A percentile compares a stretch with the other conserved stretches of the same genome.
Evolutionary conservation across 2,888 invertebrate genomes (phyloP).

Genomic region (Clivina fossor): DNA sequence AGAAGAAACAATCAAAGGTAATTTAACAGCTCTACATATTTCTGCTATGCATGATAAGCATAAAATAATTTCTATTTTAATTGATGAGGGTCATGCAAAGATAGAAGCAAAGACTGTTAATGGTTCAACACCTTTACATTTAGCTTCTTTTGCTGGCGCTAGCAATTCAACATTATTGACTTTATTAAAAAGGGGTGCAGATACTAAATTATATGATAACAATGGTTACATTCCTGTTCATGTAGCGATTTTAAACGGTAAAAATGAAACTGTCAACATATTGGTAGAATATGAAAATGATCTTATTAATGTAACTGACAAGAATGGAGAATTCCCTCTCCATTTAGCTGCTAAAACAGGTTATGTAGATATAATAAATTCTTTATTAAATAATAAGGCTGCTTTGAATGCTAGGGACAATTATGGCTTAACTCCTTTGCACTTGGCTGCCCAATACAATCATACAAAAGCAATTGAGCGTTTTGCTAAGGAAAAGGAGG

Average conservation of each 20-base stretch:
- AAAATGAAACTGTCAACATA: too few species aligned
- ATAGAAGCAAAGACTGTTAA: background rate
- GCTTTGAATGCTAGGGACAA: slow-evolving; percentile 31
- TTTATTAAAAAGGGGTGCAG: too few species aligned
- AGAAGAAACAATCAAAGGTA: background rate
- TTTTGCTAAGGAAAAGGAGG: background rate
- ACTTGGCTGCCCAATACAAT: slow-evolving; percentile 1
- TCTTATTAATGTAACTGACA: too few species aligned
- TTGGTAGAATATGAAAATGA: too few species aligned
- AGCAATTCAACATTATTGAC: too few species aligned
- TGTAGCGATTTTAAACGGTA: too few species aligned
- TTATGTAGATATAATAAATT: slow-evolving; percentile 37
- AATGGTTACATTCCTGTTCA: too few species aligned
- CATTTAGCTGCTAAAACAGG: slow-evolving; percentile 40
- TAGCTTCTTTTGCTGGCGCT: too few species aligned
- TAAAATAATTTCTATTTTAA: background rate
- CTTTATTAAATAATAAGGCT: slow-evolving; percentile 3
- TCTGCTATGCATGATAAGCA: background rate
- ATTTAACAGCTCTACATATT: background rate
- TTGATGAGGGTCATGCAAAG: background rate
- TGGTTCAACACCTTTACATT: slow-evolving; percentile 41
- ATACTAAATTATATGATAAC: too few species aligned
- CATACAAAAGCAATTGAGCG: background rate
- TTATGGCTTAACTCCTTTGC: slow-evolving; percentile 8
- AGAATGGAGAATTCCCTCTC: too few species aligned